Evolutionary conservation across 1,140 invertebrate genomes (phyloP).

Genomic region (Rhynchophorus ferrugineus): DNA sequence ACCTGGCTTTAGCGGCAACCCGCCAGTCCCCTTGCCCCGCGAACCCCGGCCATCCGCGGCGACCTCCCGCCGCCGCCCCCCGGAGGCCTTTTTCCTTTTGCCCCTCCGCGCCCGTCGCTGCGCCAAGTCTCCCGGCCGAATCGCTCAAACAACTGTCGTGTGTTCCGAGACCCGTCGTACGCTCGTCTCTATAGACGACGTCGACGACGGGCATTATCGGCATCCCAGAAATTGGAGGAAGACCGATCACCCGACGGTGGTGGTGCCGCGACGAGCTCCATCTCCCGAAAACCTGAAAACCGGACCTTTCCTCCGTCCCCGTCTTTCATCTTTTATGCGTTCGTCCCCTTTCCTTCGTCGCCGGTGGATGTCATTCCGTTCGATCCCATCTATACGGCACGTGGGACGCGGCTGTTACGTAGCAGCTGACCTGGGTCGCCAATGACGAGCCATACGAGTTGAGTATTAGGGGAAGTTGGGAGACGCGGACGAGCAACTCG

Average conservation of each 20-base stretch:
- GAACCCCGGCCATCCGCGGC: conserved; percentile 3
- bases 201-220: conserved; percentile 31
- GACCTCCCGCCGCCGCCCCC: conserved; percentile 14
- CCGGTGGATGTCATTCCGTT: too few relatives aligned
- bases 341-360: too few relatives aligned
- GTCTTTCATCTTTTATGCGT: too few relatives aligned
- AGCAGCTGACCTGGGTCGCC: too few relatives aligned
- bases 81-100: conserved; percentile 4
- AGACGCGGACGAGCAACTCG: too few relatives aligned
- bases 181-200: conserved; percentile 27
- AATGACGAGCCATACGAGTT: too few relatives aligned
- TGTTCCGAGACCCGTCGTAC: conserved; percentile 31
- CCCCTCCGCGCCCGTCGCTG: conserved; percentile 13
- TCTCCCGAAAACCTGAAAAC: conserved; percentile 16
- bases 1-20: conserved; percentile 30
- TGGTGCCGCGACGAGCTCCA: too few relatives aligned
- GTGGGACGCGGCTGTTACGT: too few relatives aligned
- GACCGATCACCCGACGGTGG: too few relatives aligned
- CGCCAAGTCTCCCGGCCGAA: conserved; percentile 20
- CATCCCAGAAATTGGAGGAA: conserved; percentile 35
- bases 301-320: too few relatives aligned
- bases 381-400: too few relatives aligned
- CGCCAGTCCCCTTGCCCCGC: conserved; percentile 7
- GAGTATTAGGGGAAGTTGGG: too few relatives aligned
- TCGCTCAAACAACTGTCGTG: conserved; percentile 40